Evolutionary conservation across 2,888 invertebrate genomes (phyloP).

Genomic region (Hermaeophaga mercurialis): DNA sequence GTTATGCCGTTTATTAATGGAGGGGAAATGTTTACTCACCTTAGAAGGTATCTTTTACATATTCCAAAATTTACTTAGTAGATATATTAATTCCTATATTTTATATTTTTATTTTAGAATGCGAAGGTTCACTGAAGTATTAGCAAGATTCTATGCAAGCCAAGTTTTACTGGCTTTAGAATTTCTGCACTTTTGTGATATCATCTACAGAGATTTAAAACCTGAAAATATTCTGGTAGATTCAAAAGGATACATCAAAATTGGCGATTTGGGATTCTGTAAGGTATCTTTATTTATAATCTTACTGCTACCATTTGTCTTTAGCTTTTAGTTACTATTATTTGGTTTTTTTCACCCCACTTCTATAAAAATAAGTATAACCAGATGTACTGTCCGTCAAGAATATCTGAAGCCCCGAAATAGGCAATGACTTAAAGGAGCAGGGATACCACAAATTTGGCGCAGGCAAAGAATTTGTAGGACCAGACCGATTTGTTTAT

Average conservation of each 20-base stretch:
- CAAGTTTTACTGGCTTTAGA: constrained; percentile 90
- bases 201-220: constrained; percentile 90
- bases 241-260: constrained; percentile 76
- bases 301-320: no score
- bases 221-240: constrained; percentile 91
- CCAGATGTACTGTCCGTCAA: no score
- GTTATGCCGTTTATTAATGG: constrained; percentile 83
- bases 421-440: no score
- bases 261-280: constrained; percentile 95
- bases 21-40: constrained; percentile 84
- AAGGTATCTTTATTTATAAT: constrained; percentile 62
- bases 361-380: no score
- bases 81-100: no score
- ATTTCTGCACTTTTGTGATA: constrained; percentile 85
- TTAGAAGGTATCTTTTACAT: constrained; percentile 61
- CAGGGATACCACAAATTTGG: no score
- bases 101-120: constrained; percentile 47
- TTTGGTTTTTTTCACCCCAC: no score
- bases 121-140: constrained; percentile 71
- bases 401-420: no score
- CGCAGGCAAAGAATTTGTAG: no score
- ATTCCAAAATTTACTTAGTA: no score
- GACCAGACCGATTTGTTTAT: no score
- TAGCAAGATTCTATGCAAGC: constrained; percentile 86
- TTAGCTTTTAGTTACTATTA: no score